phyloP scores from a whole-genome alignment of 35 echinoderm and acorn worm species.

The Lytechinus variegatus region DNA sequence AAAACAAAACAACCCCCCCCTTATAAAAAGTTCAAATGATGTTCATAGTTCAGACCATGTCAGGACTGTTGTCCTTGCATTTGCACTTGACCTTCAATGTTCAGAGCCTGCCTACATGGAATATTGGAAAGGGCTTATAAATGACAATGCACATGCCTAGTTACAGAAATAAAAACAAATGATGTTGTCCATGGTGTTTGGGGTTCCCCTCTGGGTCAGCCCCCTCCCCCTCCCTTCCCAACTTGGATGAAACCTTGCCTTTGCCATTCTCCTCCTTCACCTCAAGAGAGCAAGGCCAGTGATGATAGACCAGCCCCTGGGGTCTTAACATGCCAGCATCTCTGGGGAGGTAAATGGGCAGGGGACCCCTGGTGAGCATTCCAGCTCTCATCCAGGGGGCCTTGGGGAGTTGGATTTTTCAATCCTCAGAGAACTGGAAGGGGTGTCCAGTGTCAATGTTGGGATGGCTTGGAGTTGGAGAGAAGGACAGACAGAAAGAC shows the following conservation, averaged over 20 bases:
- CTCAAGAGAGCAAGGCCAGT: neutral
- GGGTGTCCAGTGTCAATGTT: neutral
- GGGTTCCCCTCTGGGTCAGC: too few species aligned
- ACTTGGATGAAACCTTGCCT: neutral
- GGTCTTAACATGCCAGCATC: constrained; percentile 39
- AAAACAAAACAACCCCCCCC: too few species aligned
- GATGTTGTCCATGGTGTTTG: too few species aligned
- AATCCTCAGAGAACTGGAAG: neutral
- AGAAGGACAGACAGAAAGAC: neutral
- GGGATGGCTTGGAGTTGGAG: neutral
- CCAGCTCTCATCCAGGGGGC: constrained; percentile 21
- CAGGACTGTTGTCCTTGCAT: neutral
- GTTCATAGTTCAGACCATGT: neutral
- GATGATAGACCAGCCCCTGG: constrained; percentile 40
- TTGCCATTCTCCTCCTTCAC: neutral
- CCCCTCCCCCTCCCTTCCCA: neutral
- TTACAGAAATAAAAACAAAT: neutral
- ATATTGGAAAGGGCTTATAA: neutral
- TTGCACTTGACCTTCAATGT: neutral
- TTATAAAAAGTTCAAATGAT: too few species aligned
- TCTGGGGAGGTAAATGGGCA: constrained; percentile 51
- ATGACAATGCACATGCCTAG: neutral
- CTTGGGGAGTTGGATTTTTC: constrained; percentile 10
- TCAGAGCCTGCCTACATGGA: neutral
- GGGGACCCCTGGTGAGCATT: constrained; percentile 52